Evolutionary conservation across 1,140 invertebrate genomes (phyloP).

Genomic region (Cyclargus thomasi): DNA sequence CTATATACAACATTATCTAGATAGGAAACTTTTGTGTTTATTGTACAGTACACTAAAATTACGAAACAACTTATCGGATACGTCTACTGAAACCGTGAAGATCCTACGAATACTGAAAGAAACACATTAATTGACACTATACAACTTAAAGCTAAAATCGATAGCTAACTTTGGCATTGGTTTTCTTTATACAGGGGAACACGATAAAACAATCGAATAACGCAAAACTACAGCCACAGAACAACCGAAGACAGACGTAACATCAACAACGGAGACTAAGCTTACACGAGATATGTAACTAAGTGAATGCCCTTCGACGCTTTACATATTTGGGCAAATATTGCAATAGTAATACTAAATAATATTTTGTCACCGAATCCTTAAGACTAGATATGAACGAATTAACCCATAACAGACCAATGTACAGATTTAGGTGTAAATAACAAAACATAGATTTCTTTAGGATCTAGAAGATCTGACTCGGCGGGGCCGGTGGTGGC

Average conservation of each 20-base stretch:
- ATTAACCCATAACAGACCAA: constrained; percentile 34
- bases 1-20: constrained; percentile 66
- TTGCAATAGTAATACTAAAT: constrained; percentile 51
- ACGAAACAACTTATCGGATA: constrained; percentile 63
- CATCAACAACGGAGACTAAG: constrained; percentile 57
- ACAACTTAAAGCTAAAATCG: constrained; percentile 67
- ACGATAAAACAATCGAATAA: constrained; percentile 63
- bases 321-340: constrained; percentile 58
- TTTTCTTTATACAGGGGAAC: constrained; percentile 69
- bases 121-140: constrained; percentile 70
- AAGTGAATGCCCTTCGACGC: constrained; percentile 60
- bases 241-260: constrained; percentile 56
- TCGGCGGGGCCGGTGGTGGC: constrained; percentile 76
- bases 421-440: constrained; percentile 28
- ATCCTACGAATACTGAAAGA: constrained; percentile 71
- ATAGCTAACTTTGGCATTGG: constrained; percentile 74
- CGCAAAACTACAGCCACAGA: constrained; percentile 51
- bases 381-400: constrained; percentile 72
- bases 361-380: constrained; percentile 49
- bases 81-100: constrained; percentile 59
- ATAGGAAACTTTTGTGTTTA: constrained; percentile 72
- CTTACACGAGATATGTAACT: constrained; percentile 65
- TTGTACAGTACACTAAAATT: constrained; percentile 66
- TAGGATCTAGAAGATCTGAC: constrained; percentile 71
- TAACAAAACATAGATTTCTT: constrained; percentile 35